Percentiles rank a stretch among this genome's conserved stretches.
Conservation (phyloP, 2,888 invertebrate genomes). For the Lasiommata megera region DNA sequence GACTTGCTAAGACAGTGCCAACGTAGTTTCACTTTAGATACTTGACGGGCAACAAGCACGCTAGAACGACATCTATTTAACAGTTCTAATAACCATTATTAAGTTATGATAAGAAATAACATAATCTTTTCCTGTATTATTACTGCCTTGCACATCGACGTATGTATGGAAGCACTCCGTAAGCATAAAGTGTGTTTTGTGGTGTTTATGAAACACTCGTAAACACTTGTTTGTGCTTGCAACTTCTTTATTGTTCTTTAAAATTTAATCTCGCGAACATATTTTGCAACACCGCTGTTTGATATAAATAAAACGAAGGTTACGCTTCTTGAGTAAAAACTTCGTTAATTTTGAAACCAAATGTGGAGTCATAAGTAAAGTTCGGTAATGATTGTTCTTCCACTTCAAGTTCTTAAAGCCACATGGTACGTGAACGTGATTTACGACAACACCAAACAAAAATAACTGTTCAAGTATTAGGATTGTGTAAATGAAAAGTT, state of each 20-base stretch:
- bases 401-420: constrained; percentile 4
- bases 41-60: too few species aligned
- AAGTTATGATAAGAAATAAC: too few species aligned
- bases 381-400: constrained; percentile 13
- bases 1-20: too few species aligned
- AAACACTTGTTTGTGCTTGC: constrained; percentile 9
- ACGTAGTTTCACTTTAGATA: too few species aligned
- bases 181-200: not conserved
- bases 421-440: constrained; percentile 1
- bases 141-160: not conserved
- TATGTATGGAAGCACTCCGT: too few species aligned
- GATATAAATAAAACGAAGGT: constrained; percentile 16
- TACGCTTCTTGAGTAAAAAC: constrained; percentile 13
- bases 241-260: constrained; percentile 21
- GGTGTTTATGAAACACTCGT: constrained; percentile 8
- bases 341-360: constrained; percentile 25
- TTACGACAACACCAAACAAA: constrained; percentile 2
- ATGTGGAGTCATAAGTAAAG: constrained; percentile 13
- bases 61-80: too few species aligned
- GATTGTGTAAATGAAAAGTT: not conserved
- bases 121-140: too few species aligned
- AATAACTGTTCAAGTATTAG: not conserved
- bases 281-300: constrained; percentile 9
- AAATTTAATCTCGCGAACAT: constrained; percentile 17
- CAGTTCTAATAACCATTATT: too few species aligned